These are phyloP conservation scores for Xestia c-nigrum DNA, from an alignment of 2,888 invertebrate genomes.

Conservation along the genomic window DNA sequence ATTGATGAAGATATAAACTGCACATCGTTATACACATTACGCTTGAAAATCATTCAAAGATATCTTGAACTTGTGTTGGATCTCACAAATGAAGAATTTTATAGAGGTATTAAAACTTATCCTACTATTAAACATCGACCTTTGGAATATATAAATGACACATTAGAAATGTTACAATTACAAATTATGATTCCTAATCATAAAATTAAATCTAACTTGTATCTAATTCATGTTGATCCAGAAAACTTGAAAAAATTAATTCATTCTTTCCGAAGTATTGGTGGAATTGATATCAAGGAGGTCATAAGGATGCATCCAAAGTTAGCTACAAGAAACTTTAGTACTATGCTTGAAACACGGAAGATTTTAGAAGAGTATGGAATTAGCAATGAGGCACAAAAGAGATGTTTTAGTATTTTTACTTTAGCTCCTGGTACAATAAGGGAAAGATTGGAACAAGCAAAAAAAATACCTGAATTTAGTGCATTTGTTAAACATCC, in stretches of 20 bases:
- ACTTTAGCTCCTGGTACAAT: constrained; percentile 83
- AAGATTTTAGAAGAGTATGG: constrained; percentile 81
- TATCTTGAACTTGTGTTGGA: constrained; percentile 85
- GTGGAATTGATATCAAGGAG: constrained; percentile 86
- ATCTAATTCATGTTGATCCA: constrained; percentile 84
- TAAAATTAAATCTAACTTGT: constrained; percentile 86
- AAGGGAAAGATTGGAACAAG: constrained; percentile 79
- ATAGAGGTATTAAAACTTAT: constrained; percentile 82
- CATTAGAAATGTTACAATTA: constrained; percentile 80
- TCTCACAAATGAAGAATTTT: constrained; percentile 81
- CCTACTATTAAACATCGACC: constrained; percentile 87
- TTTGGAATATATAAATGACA: constrained; percentile 82
- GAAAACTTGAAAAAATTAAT: constrained; percentile 84
- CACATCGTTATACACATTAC: constrained; percentile 76
- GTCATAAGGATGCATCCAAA: constrained; percentile 85
- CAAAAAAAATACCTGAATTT: constrained; percentile 84
- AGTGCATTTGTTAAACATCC: constrained; percentile 82
- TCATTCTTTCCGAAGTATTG: constrained; percentile 78
- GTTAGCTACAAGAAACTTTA: constrained; percentile 80
- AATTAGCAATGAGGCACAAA: constrained; percentile 84
- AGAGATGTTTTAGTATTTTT: constrained; percentile 85
- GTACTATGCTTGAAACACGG: constrained; percentile 78
- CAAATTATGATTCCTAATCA: constrained; percentile 79
- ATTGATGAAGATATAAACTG: constrained; percentile 80
- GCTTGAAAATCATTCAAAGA: constrained; percentile 85